Conservation (phyloP, 2,888 invertebrate genomes). For the Linyphia triangularis region DNA sequence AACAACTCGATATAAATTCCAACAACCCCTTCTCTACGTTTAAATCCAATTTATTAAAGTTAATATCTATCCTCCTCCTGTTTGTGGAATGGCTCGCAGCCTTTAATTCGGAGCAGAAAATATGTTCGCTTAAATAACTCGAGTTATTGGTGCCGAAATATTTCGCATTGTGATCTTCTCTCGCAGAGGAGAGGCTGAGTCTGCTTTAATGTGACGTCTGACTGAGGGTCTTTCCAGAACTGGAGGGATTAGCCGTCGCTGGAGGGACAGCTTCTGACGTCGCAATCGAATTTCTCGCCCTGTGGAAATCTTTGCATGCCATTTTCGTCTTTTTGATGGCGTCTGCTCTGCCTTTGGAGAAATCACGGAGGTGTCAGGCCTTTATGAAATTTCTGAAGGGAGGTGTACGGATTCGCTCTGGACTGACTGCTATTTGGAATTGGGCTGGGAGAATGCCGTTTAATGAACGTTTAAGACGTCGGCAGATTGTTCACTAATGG, state of each 20-base stretch:
- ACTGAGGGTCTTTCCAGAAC: background rate
- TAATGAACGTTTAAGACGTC: background rate
- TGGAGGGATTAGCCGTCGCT: conserved; percentile 31
- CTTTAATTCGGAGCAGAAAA: conserved; percentile 46
- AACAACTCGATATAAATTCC: background rate
- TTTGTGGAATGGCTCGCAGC: conserved; percentile 31
- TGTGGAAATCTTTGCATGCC: conserved; percentile 27
- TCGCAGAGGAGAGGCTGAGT: background rate
- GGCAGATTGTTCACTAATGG: too few species aligned
- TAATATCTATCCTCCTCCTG: conserved; percentile 7
- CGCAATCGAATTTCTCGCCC: conserved; percentile 35
- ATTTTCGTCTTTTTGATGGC: conserved; percentile 39
- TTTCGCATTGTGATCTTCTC: conserved; percentile 36
- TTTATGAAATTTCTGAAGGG: conserved; percentile 31
- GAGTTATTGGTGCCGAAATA: conserved; percentile 17
- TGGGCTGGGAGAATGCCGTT: background rate
- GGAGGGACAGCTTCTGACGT: conserved; percentile 3
- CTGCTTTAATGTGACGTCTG: conserved; percentile 56
- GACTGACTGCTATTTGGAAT: too few species aligned
- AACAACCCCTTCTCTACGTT: background rate
- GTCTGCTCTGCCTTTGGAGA: background rate
- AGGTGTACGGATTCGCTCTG: background rate
- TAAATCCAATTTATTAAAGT: conserved; percentile 35
- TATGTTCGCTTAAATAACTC: conserved; percentile 20
- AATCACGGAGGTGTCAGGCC: conserved; percentile 12